A percentile compares a stretch with the other conserved stretches of the same genome.
phyloP scores from a whole-genome alignment of 2,113 vertebrate genomes.

The Mellivora capensis region DNA sequence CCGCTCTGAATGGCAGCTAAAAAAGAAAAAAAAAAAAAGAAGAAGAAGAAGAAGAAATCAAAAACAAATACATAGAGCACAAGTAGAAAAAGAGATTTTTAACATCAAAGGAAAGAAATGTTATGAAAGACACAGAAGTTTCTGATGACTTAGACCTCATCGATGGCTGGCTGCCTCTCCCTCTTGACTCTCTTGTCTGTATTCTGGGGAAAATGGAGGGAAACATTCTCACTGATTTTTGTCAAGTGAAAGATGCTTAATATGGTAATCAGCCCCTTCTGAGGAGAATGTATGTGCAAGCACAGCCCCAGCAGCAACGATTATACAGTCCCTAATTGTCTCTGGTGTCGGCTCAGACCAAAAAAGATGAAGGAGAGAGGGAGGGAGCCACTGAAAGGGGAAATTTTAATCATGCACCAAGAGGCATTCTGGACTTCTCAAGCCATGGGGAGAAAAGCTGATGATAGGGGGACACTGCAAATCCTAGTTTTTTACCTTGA shows the following conservation, averaged over 20 bases:
- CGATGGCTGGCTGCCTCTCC: conserved; percentile 41
- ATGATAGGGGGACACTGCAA: not conserved
- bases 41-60: not conserved
- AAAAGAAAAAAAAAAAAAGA: not conserved
- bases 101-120: conserved; percentile 75
- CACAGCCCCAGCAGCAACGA: conserved; percentile 77
- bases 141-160: conserved; percentile 56
- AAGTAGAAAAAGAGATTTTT: conserved; percentile 49
- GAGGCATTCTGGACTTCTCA: not conserved
- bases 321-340: conserved; percentile 79
- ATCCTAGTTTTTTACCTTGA: not conserved
- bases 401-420: not conserved
- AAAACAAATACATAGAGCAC: conserved; percentile 58
- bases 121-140: conserved; percentile 57
- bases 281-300: conserved; percentile 69
- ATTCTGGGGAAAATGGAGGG: conserved; percentile 57
- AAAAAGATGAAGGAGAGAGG: conserved; percentile 48
- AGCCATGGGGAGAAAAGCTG: not conserved
- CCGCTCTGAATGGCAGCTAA: conserved; percentile 11
- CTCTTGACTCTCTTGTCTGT: conserved; percentile 44
- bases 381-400: not conserved
- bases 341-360: conserved; percentile 68
- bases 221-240: conserved; percentile 66
- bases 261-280: conserved; percentile 78
- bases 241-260: conserved; percentile 77